phyloP scores from a whole-genome alignment of 2,888 invertebrate genomes.

The Disparrhopalites patrizii region DNA sequence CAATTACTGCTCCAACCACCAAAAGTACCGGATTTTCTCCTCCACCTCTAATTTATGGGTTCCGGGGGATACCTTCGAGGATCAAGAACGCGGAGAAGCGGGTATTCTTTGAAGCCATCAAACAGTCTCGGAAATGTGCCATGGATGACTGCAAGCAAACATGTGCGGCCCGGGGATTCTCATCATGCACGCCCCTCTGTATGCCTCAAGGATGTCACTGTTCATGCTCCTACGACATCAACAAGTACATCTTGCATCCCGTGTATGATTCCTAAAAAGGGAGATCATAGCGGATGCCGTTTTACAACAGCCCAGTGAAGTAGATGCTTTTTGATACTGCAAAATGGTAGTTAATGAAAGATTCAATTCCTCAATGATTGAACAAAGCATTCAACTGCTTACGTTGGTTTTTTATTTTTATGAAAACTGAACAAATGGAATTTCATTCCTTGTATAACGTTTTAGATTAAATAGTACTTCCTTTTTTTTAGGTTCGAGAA shows the following conservation, averaged over 20 bases:
- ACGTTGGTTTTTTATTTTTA: conserved; percentile 1
- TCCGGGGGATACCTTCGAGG: conserved; percentile 3
- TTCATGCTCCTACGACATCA: background rate
- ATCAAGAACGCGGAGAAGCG: background rate
- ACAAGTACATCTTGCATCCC: background rate
- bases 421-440: conserved; percentile 17
- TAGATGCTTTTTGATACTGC: too few species aligned
- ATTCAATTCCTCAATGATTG: too few species aligned
- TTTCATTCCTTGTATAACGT: background rate
- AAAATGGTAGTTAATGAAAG: too few species aligned
- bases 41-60: background rate
- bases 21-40: background rate
- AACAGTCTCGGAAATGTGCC: background rate
- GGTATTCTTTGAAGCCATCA: background rate
- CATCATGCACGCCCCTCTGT: background rate
- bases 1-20: background rate
- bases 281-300: too few species aligned
- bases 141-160: background rate
- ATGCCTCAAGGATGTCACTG: conserved; percentile 10
- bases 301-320: too few species aligned
- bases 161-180: conserved; percentile 4
- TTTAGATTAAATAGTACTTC: background rate
- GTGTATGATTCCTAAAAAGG: background rate
- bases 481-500: conserved; percentile 1
- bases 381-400: too few species aligned